Evolutionary conservation across 2,113 vertebrate species (phyloP).

Genomic region (Oreochromis aureus): DNA sequence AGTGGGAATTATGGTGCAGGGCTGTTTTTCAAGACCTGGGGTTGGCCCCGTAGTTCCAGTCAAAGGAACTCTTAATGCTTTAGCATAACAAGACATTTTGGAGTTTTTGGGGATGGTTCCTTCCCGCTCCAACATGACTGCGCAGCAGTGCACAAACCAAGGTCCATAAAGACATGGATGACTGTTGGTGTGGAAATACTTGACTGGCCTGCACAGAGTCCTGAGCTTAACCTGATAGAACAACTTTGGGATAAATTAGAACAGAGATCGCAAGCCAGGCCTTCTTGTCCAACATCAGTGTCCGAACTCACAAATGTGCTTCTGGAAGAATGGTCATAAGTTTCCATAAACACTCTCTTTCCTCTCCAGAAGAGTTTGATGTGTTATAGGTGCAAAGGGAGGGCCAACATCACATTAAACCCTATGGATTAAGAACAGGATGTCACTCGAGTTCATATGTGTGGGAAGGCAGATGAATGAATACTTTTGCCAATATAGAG

Average conservation of each 20-base stretch:
- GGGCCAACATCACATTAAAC: too few relatives aligned
- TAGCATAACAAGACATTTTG: background rate
- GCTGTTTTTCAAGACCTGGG: background rate
- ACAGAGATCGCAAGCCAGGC: background rate
- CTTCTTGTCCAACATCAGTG: too few relatives aligned
- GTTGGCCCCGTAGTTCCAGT: background rate
- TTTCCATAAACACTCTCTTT: too few relatives aligned
- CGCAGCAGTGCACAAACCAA: background rate
- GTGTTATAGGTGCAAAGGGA: too few relatives aligned
- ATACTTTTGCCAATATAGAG: too few relatives aligned
- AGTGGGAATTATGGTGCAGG: rapidly evolving
- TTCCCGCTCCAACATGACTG: background rate
- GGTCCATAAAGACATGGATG: background rate
- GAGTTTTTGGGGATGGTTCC: background rate
- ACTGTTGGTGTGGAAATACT: background rate
- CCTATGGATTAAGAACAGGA: too few relatives aligned
- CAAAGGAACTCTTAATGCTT: background rate
- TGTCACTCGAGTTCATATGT: too few relatives aligned
- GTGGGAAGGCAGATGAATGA: too few relatives aligned
- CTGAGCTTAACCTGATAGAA: background rate
- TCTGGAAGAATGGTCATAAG: too few relatives aligned
- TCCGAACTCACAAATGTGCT: too few relatives aligned
- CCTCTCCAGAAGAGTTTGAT: too few relatives aligned
- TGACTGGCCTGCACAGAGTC: background rate
- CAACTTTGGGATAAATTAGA: background rate